A percentile compares a stretch with the other conserved stretches of the same genome.
phyloP scores from a whole-genome alignment of 2,888 invertebrate genomes.

The Bellardia pandia region DNA sequence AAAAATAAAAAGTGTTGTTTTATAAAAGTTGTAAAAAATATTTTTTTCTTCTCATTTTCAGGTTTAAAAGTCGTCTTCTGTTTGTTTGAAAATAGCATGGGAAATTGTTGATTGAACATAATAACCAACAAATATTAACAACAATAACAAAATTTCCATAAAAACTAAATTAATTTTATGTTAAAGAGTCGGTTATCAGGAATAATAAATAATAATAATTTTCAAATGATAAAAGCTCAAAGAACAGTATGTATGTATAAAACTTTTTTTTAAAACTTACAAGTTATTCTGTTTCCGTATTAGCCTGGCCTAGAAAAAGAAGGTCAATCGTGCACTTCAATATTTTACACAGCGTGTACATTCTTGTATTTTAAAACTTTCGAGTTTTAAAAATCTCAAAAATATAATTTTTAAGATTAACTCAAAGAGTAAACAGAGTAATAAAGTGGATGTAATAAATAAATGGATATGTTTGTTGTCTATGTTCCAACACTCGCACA shows the following conservation, averaged over 20 bases:
- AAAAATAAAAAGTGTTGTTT: too few relatives aligned
- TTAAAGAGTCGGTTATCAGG: neutral
- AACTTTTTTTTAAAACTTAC: neutral
- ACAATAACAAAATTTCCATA: neutral
- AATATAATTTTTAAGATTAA: neutral
- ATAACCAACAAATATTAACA: neutral
- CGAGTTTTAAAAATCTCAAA: neutral
- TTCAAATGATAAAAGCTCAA: neutral
- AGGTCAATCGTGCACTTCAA: neutral
- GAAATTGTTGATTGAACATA: neutral
- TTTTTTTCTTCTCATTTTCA: too few relatives aligned
- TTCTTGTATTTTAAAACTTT: neutral
- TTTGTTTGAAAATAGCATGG: neutral
- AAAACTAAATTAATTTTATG: neutral
- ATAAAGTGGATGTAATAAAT: constrained; percentile 24
- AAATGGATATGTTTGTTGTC: constrained; percentile 26
- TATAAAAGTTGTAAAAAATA: too few relatives aligned
- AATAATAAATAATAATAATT: neutral
- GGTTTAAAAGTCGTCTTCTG: too few relatives aligned
- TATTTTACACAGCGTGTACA: neutral
- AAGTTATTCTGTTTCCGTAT: neutral
- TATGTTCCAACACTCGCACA: constrained; percentile 12
- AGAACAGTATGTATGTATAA: neutral
- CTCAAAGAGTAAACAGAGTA: neutral
- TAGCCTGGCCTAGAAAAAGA: neutral